Percentiles rank a stretch among this genome's conserved stretches.
phyloP scores from a whole-genome alignment of 1,140 invertebrate species.

The Zeugodacus cucurbitae region DNA sequence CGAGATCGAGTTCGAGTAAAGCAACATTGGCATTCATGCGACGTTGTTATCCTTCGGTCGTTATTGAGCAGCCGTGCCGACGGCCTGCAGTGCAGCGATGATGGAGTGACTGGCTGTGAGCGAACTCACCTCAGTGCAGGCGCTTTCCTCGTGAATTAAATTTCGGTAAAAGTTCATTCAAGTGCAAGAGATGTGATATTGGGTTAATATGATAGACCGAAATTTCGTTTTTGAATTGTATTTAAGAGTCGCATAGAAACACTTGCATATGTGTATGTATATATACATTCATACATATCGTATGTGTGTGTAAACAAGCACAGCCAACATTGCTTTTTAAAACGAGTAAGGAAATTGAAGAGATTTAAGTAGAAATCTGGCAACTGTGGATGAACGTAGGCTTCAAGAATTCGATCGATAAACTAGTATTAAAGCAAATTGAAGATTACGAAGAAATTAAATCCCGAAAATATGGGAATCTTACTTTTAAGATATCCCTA shows the following conservation, averaged over 20 bases:
- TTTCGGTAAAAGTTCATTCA: background rate
- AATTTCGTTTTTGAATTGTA: background rate
- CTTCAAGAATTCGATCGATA: too few relatives aligned
- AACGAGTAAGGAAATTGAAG: too few relatives aligned
- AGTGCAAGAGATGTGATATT: background rate
- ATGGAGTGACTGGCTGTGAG: background rate
- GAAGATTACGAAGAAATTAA: too few relatives aligned
- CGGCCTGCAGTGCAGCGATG: background rate
- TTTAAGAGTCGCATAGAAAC: background rate
- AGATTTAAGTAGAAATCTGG: too few relatives aligned
- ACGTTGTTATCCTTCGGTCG: constrained; percentile 23
- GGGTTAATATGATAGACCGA: background rate
- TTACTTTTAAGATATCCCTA: too few relatives aligned
- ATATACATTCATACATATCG: too few relatives aligned
- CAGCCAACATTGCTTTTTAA: too few relatives aligned
- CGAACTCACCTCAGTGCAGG: background rate
- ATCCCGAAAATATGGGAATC: too few relatives aligned
- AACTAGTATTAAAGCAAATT: too few relatives aligned
- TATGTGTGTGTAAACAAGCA: too few relatives aligned
- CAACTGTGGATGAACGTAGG: too few relatives aligned
- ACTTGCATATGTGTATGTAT: background rate
- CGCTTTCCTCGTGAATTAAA: background rate
- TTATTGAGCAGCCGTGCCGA: background rate
- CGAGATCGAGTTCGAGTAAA: background rate
- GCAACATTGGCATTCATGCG: constrained; percentile 23